phyloP scores from a whole-genome alignment of 2,113 vertebrate species.

The Gymnobelideus leadbeateri region DNA sequence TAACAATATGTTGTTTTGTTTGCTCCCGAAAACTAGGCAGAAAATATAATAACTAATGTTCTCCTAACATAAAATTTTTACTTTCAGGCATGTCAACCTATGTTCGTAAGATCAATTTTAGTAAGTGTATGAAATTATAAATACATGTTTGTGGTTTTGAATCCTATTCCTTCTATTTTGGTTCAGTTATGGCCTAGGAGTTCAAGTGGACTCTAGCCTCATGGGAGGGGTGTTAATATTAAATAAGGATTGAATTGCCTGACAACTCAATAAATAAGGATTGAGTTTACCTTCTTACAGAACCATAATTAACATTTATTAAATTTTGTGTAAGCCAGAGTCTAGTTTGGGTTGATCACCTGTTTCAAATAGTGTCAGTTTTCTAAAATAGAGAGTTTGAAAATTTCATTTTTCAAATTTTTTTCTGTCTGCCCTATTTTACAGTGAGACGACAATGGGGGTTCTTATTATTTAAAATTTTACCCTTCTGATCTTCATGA shows the following conservation, averaged over 20 bases:
- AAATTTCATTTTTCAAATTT: conserved; percentile 52
- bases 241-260: conserved; percentile 70
- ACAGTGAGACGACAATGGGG: conserved; percentile 43
- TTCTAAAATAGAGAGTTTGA: conserved; percentile 43
- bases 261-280: conserved; percentile 8
- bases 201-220: conserved; percentile 52
- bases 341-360: conserved; percentile 73
- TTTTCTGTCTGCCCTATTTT: conserved; percentile 44
- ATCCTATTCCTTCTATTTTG: conserved; percentile 49
- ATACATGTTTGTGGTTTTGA: conserved; percentile 66
- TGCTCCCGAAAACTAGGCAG: not conserved
- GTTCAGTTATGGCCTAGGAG: conserved; percentile 46
- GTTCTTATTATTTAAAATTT: conserved; percentile 52
- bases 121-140: conserved; percentile 27
- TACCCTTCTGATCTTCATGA: not conserved
- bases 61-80: too few species aligned
- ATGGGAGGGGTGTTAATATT: conserved; percentile 62
- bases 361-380: conserved; percentile 70
- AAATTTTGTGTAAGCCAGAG: conserved; percentile 62
- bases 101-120: not conserved
- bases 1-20: not conserved
- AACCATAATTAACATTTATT: conserved; percentile 78
- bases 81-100: not conserved
- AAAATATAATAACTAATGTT: not conserved
- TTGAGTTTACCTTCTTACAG: conserved; percentile 70